A percentile compares a stretch with the other conserved stretches of the same genome.
Conservation (phyloP, 1,140 invertebrate species). For the Sycophaga agraensis region DNA sequence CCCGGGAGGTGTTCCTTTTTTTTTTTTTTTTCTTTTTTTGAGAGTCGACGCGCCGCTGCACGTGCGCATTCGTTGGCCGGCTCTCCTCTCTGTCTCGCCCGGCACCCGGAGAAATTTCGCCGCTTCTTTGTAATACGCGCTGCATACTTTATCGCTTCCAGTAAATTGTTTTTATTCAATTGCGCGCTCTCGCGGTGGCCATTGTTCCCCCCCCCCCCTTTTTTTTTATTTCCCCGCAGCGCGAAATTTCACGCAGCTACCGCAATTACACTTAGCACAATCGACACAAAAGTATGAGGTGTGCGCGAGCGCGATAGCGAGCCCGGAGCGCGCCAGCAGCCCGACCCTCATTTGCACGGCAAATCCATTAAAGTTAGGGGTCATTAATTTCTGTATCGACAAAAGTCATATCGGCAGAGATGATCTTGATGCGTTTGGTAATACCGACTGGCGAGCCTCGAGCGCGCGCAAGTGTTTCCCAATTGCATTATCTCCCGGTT, state of each 20-base stretch:
- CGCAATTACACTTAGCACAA: constrained; percentile 11
- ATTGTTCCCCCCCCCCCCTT: not conserved
- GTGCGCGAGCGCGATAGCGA: not conserved
- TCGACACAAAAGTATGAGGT: not conserved
- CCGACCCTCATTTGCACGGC: constrained; percentile 15
- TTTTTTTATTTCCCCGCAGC: not conserved
- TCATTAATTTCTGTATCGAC: constrained; percentile 28
- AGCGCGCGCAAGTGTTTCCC: constrained; percentile 14
- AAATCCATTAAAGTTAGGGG: constrained; percentile 24
- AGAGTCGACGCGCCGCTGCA: too few relatives aligned
- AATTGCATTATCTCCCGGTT: constrained; percentile 8
- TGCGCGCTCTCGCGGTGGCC: too few relatives aligned
- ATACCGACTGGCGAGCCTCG: too few relatives aligned
- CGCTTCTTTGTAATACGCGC: not conserved
- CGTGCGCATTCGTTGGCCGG: too few relatives aligned
- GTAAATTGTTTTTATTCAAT: constrained; percentile 16
- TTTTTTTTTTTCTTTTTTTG: too few relatives aligned
- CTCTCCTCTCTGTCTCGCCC: not conserved
- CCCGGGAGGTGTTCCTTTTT: too few relatives aligned
- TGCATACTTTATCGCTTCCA: constrained; percentile 1
- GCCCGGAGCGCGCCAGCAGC: too few relatives aligned
- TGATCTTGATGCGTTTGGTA: constrained; percentile 24
- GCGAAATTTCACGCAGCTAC: constrained; percentile 1
- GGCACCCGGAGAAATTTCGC: not conserved
- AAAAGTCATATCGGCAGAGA: constrained; percentile 18